Conservation (phyloP, 2,113 vertebrate species). For the Callipepla californica region DNA sequence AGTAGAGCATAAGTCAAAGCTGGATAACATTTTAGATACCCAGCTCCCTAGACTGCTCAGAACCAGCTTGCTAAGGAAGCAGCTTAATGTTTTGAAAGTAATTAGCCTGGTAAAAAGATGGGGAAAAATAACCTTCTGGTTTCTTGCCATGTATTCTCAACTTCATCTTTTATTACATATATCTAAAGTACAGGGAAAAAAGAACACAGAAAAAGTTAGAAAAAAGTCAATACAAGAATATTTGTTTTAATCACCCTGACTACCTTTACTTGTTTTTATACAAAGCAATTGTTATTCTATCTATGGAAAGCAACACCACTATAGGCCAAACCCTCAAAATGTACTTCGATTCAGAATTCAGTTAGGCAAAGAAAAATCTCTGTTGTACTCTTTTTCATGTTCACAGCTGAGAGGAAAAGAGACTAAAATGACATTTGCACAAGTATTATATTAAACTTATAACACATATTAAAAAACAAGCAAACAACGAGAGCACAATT, state of each 20-base stretch:
- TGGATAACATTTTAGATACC: background rate
- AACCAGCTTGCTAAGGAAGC: background rate
- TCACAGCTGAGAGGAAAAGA: background rate
- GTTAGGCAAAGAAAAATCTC: background rate
- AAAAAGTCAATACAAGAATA: background rate
- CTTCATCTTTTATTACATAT: background rate
- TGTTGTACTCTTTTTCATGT: background rate
- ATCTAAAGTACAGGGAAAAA: background rate
- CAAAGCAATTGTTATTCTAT: background rate
- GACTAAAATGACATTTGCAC: background rate
- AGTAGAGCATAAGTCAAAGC: background rate
- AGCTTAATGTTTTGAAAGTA: background rate
- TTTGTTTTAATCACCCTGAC: background rate
- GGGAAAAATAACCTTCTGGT: background rate
- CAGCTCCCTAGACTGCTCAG: background rate
- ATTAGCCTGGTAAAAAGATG: background rate
- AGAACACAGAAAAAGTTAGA: background rate
- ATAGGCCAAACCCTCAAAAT: background rate
- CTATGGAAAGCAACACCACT: background rate
- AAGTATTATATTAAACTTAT: background rate
- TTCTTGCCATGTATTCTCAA: background rate
- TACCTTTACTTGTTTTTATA: background rate
- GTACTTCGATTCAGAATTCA: background rate
- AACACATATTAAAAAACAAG: background rate
- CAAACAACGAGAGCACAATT: background rate